A percentile compares a stretch with the other conserved stretches of the same genome.
Evolutionary conservation across 2,113 vertebrate genomes (phyloP).

Genomic region (Pao palembangensis): DNA sequence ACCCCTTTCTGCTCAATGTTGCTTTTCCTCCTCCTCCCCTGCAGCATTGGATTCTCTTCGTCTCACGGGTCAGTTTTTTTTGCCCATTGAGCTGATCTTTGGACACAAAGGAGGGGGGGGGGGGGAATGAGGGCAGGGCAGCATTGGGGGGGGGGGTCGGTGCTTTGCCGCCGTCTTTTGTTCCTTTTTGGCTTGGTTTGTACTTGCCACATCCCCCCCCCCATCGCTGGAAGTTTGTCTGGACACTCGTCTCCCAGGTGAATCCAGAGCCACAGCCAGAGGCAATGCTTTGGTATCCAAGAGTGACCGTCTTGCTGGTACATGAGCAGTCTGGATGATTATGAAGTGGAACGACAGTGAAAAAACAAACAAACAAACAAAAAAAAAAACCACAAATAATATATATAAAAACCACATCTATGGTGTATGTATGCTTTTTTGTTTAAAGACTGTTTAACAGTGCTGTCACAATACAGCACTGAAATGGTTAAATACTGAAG

Average conservation of each 20-base stretch:
- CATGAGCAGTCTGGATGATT: conserved; percentile 54
- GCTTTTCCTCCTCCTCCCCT: conserved; percentile 42
- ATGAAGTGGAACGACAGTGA: conserved; percentile 27
- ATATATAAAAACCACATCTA: too few species aligned
- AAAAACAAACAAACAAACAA: conserved; percentile 43
- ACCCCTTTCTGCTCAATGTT: conserved; percentile 47
- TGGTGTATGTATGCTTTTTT: too few species aligned
- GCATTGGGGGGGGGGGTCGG: conserved; percentile 60
- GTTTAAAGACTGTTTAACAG: too few species aligned
- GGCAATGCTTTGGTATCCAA: conserved; percentile 69
- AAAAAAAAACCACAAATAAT: too few species aligned
- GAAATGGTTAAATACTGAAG: too few species aligned
- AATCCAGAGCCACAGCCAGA: conserved; percentile 59
- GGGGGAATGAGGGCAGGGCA: too few species aligned
- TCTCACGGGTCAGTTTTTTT: conserved; percentile 38
- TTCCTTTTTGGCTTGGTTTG: conserved; percentile 53
- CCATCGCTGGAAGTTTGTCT: conserved; percentile 72
- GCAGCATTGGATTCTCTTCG: conserved; percentile 44
- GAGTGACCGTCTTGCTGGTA: conserved; percentile 61
- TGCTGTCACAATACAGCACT: too few species aligned
- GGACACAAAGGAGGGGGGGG: conserved; percentile 62
- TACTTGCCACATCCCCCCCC: conserved; percentile 30
- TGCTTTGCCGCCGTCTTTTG: conserved; percentile 58
- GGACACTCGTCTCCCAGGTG: conserved; percentile 66
- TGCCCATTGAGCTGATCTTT: conserved; percentile 67